Percentiles rank a stretch among this genome's conserved stretches.
Evolutionary conservation across 2,113 vertebrate genomes (phyloP).

Genomic region (Tilapia sparmanii): DNA sequence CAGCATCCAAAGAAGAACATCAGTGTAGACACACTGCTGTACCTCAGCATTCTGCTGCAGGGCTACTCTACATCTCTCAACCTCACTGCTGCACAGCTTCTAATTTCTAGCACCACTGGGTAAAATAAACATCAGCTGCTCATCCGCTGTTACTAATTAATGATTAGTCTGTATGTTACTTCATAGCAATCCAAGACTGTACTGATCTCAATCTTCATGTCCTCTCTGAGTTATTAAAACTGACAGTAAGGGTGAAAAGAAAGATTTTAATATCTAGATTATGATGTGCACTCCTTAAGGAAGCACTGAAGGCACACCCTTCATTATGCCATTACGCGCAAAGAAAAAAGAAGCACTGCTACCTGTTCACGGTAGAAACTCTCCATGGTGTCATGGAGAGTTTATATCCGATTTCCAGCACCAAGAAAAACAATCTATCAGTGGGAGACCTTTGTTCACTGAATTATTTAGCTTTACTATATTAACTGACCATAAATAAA

Average conservation of each 20-base stretch:
- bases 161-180: background rate
- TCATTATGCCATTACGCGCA: background rate
- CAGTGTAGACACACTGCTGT: background rate
- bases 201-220: background rate
- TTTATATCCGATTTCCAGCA: background rate
- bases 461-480: background rate
- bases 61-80: background rate
- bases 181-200: background rate
- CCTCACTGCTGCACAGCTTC: background rate
- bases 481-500: background rate
- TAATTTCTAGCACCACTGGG: background rate
- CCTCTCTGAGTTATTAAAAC: background rate
- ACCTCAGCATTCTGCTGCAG: background rate
- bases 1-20: background rate
- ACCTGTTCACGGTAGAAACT: background rate
- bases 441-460: background rate
- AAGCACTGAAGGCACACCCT: background rate
- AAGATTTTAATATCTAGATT: background rate
- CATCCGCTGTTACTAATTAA: background rate
- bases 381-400: background rate
- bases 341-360: background rate
- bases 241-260: background rate
- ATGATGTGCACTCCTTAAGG: background rate
- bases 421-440: background rate
- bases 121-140: background rate